Conservation (phyloP, 53 echinoderm and acorn worm species). For the Temnopleurus reevesii region DNA sequence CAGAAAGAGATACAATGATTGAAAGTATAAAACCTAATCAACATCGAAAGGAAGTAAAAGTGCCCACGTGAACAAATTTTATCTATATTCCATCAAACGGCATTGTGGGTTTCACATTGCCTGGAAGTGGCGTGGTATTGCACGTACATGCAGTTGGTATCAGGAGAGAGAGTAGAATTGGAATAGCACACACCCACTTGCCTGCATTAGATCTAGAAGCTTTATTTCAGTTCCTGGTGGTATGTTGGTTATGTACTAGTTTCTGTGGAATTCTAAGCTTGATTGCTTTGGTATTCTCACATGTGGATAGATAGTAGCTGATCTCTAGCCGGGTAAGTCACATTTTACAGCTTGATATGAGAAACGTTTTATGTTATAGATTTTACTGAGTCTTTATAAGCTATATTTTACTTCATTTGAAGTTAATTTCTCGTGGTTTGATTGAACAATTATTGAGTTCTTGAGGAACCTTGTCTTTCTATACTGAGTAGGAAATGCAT, state of each 20-base stretch:
- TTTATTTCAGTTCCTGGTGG: not conserved
- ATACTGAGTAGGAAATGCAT: no score
- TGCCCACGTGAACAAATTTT: conserved; percentile 47
- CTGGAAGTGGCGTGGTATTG: conserved; percentile 18
- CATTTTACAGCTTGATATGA: not conserved
- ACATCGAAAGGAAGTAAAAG: conserved; percentile 31
- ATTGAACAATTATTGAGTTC: no score
- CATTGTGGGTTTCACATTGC: conserved; percentile 29
- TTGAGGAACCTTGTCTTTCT: no score
- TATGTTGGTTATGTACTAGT: no score
- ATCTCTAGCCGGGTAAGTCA: not conserved
- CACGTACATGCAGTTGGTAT: not conserved
- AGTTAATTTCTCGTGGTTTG: no score
- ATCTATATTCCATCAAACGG: not conserved
- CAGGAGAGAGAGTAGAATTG: not conserved
- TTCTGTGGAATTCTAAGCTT: not conserved
- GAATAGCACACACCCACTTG: conserved; percentile 26
- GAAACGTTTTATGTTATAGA: no score
- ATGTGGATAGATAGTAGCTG: not conserved
- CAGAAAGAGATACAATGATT: not conserved
- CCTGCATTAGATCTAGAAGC: not conserved
- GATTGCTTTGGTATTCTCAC: not conserved
- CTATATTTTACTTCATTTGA: no score
- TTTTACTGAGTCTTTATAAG: no score
- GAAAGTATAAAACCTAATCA: not conserved